Conservation (phyloP, 2,113 vertebrate genomes). For the Caranx melampygus region DNA sequence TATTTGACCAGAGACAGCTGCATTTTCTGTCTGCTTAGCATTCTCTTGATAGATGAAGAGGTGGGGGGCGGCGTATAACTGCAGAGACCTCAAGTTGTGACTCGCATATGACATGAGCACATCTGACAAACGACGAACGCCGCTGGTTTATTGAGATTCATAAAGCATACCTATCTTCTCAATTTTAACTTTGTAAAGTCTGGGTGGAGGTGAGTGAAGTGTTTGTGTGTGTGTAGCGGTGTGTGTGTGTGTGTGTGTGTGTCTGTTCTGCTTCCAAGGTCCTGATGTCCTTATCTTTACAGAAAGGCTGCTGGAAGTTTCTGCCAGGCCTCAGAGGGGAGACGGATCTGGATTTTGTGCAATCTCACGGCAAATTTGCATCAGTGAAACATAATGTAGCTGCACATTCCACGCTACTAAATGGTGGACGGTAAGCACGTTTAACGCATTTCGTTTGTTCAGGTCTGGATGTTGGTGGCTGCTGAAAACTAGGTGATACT, state of each 20-base stretch:
- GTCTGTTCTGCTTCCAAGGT: constrained; percentile 26
- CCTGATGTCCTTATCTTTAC: constrained; percentile 4
- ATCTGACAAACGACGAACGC: constrained; percentile 52
- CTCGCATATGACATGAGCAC: constrained; percentile 65
- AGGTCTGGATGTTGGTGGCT: background rate
- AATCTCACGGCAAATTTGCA: constrained; percentile 2
- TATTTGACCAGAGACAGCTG: constrained; percentile 62
- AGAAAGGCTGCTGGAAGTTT: background rate
- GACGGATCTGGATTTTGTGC: background rate
- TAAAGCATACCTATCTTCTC: constrained; percentile 37
- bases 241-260: background rate
- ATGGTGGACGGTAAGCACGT: background rate
- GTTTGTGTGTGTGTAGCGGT: background rate
- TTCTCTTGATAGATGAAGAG: constrained; percentile 59
- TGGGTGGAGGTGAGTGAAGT: constrained; percentile 14
- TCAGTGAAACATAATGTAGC: background rate
- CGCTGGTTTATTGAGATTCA: constrained; percentile 60
- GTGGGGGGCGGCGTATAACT: constrained; percentile 61
- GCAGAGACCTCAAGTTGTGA: constrained; percentile 64
- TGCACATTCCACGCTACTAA: background rate
- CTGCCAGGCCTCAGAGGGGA: background rate
- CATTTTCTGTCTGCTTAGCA: constrained; percentile 59
- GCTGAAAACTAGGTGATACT: background rate
- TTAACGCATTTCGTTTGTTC: background rate
- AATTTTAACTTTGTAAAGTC: constrained; percentile 60